phyloP scores from a whole-genome alignment of 1,140 invertebrate species.

The Alviniconcha marisindica region DNA sequence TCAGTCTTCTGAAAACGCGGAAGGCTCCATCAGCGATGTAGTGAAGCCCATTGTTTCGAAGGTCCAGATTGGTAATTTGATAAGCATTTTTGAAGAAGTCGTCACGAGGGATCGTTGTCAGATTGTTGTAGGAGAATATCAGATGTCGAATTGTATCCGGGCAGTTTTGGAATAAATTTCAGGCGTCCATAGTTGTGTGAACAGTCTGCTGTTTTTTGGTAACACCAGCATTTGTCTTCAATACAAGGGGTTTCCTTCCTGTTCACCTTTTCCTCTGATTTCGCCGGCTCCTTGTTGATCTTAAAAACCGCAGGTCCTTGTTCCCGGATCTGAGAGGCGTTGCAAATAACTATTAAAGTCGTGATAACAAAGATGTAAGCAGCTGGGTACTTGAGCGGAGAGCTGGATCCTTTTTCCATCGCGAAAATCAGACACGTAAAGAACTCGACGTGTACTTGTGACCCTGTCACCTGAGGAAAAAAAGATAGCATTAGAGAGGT shows the following conservation, averaged over 20 bases:
- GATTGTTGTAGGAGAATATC: constrained; percentile 19
- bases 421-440: too few relatives aligned
- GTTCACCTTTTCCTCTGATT: too few relatives aligned
- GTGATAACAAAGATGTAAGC: too few relatives aligned
- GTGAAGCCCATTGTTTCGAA: constrained; percentile 4
- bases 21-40: neutral
- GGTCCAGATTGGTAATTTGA: neutral
- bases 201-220: neutral
- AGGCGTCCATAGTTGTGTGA: neutral
- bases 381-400: too few relatives aligned
- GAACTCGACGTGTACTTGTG: too few relatives aligned
- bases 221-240: neutral
- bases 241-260: neutral
- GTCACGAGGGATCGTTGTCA: neutral
- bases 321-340: too few relatives aligned
- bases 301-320: too few relatives aligned
- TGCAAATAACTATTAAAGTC: too few relatives aligned
- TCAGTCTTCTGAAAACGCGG: neutral
- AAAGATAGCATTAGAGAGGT: too few relatives aligned
- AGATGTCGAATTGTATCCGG: neutral
- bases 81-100: neutral
- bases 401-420: too few relatives aligned
- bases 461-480: too few relatives aligned
- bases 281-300: too few relatives aligned
- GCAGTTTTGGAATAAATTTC: neutral